phyloP scores from a whole-genome alignment of 2,797 vertebrate genomes.

The Neoniphon sammara region DNA sequence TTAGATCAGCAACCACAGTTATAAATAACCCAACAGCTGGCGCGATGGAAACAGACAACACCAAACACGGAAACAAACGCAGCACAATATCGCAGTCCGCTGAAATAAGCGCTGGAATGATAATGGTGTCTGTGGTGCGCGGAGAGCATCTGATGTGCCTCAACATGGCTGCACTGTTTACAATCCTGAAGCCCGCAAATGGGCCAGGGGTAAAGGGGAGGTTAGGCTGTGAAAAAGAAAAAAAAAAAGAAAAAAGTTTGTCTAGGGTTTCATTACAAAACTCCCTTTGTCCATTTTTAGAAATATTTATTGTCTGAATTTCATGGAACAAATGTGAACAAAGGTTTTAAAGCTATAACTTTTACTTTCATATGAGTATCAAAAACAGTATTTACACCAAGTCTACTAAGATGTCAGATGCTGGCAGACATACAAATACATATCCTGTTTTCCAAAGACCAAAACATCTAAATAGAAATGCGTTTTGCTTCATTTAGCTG shows the following conservation, averaged over 20 bases:
- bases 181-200: conserved; percentile 43
- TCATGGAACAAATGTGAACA: neutral
- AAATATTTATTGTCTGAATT: conserved; percentile 6
- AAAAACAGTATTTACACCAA: too few species aligned
- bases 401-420: too few species aligned
- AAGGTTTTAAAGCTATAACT: too few species aligned
- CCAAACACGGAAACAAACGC: conserved; percentile 71
- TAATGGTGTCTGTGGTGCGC: conserved; percentile 66
- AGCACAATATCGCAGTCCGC: conserved; percentile 71
- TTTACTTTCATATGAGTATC: too few species aligned
- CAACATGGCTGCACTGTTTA: conserved; percentile 65
- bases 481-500: too few species aligned
- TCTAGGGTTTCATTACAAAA: conserved; percentile 21
- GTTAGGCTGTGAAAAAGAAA: conserved; percentile 47
- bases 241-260: neutral
- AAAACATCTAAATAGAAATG: too few species aligned
- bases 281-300: neutral
- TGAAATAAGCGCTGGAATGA: conserved; percentile 67
- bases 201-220: conserved; percentile 29
- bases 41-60: conserved; percentile 73
- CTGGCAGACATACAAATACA: too few species aligned
- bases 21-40: conserved; percentile 85
- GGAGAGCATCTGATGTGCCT: conserved; percentile 56
- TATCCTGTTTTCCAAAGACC: too few species aligned
- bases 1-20: conserved; percentile 77